Percentiles rank a stretch among this genome's conserved stretches.
Conservation (phyloP, 2,888 invertebrate species). For the Lordiphosa andalusiaca region DNA sequence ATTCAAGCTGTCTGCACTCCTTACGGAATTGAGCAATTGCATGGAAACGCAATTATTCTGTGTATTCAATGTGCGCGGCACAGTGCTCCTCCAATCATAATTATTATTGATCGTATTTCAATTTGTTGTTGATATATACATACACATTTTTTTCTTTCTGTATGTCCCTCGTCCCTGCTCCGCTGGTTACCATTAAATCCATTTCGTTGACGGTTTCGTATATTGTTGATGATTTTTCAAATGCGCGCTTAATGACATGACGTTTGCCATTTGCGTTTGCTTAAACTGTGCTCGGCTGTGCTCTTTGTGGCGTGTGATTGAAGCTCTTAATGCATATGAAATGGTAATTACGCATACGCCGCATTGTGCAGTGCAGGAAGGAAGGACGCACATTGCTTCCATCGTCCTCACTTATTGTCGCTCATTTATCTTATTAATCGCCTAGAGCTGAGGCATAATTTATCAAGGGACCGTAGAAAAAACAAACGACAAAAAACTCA, state of each 20-base stretch:
- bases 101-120: slow-evolving; percentile 77
- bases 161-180: slow-evolving; percentile 31
- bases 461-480: slow-evolving; percentile 57
- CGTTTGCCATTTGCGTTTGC: slow-evolving; percentile 46
- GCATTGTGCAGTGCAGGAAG: slow-evolving; percentile 61
- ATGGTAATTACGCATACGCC: slow-evolving; percentile 73
- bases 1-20: slow-evolving; percentile 32
- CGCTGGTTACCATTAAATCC: slow-evolving; percentile 54
- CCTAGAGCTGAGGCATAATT: slow-evolving; percentile 40
- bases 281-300: slow-evolving; percentile 22
- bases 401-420: slow-evolving; percentile 62
- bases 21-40: slow-evolving; percentile 71
- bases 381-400: slow-evolving; percentile 22
- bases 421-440: slow-evolving; percentile 73
- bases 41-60: slow-evolving; percentile 74
- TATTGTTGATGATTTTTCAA: slow-evolving; percentile 70
- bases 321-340: slow-evolving; percentile 70
- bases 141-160: slow-evolving; percentile 33
- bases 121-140: slow-evolving; percentile 52
- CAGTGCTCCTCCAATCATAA: slow-evolving; percentile 54
- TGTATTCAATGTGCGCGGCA: slow-evolving; percentile 61
- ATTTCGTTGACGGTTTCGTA: slow-evolving; percentile 44
- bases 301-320: slow-evolving; percentile 47
- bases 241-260: slow-evolving; percentile 71
- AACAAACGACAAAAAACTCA: slow-evolving; percentile 21